A percentile compares a stretch with the other conserved stretches of the same genome.
Evolutionary conservation across 2,888 invertebrate genomes (phyloP).

Genomic region (Brachyptera putata): DNA sequence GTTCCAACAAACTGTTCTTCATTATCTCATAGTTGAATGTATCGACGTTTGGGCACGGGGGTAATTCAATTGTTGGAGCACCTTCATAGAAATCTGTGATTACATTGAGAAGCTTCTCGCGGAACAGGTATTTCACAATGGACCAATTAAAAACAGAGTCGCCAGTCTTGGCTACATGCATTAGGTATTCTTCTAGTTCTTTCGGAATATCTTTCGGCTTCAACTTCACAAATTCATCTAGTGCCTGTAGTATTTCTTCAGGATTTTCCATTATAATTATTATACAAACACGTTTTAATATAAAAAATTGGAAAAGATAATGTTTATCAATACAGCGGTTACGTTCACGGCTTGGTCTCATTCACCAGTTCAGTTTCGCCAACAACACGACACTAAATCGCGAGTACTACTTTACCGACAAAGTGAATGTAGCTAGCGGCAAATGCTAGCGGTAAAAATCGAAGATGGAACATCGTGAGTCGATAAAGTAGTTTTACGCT

Average conservation of each 20-base stretch:
- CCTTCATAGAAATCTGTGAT: slow-evolving; percentile 85
- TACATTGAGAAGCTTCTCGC: slow-evolving; percentile 79
- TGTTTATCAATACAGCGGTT: too few species aligned
- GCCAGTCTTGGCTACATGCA: slow-evolving; percentile 88
- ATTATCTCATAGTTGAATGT: slow-evolving; percentile 85
- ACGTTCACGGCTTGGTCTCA: not conserved
- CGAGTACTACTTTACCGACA: too few species aligned
- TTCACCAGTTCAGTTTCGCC: not conserved
- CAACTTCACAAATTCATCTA: slow-evolving; percentile 78
- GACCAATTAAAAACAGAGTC: slow-evolving; percentile 93
- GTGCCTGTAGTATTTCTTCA: slow-evolving; percentile 75
- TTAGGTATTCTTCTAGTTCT: slow-evolving; percentile 83
- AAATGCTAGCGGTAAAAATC: too few species aligned
- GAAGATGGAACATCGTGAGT: too few species aligned
- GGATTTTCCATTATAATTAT: slow-evolving; percentile 68
- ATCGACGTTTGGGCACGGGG: slow-evolving; percentile 87
- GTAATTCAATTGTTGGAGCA: slow-evolving; percentile 68
- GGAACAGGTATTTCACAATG: slow-evolving; percentile 79
- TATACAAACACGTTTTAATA: not conserved
- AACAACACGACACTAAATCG: too few species aligned
- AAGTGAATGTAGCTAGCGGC: too few species aligned
- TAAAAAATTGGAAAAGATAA: not conserved
- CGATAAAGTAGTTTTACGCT: too few species aligned
- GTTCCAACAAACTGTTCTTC: slow-evolving; percentile 76
- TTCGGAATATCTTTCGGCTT: slow-evolving; percentile 78